phyloP scores from a whole-genome alignment of 2,113 vertebrate species.

The Cheilinus undulatus region DNA sequence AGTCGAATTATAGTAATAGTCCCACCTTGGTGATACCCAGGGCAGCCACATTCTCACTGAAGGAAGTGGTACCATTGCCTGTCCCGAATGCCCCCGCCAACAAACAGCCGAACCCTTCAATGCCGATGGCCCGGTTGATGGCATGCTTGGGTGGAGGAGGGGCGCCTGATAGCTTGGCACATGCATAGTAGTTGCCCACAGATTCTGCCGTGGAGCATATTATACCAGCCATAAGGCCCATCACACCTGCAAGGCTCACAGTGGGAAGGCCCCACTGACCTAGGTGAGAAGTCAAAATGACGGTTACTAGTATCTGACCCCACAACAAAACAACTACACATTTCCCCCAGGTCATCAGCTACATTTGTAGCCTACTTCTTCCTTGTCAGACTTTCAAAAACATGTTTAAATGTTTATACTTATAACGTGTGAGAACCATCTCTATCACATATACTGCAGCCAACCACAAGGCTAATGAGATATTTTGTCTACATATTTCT shows the following conservation, averaged over 20 bases:
- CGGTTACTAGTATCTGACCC: no score
- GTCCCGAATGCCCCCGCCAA: constrained; percentile 93
- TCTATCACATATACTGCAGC: no score
- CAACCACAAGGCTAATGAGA: no score
- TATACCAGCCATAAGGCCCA: constrained; percentile 92
- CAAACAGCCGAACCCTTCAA: constrained; percentile 92
- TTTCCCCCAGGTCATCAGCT: no score
- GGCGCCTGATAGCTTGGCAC: constrained; percentile 90
- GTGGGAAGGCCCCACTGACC: constrained; percentile 95
- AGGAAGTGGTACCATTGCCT: constrained; percentile 93
- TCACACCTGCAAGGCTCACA: constrained; percentile 90
- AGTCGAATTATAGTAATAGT: not conserved
- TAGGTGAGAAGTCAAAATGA: constrained; percentile 57
- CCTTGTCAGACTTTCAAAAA: no score
- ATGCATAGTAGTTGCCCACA: constrained; percentile 92
- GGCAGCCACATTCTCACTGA: constrained; percentile 93
- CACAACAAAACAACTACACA: no score
- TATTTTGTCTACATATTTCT: no score
- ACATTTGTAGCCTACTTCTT: no score
- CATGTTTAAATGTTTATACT: no score
- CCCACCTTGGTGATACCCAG: constrained; percentile 94
- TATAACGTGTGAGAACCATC: no score
- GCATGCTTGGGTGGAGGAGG: constrained; percentile 90
- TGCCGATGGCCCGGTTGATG: constrained; percentile 90
- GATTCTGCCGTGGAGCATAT: constrained; percentile 96